Evolutionary conservation across 2,113 vertebrate species (phyloP).

Genomic region (Glaucomys volans): DNA sequence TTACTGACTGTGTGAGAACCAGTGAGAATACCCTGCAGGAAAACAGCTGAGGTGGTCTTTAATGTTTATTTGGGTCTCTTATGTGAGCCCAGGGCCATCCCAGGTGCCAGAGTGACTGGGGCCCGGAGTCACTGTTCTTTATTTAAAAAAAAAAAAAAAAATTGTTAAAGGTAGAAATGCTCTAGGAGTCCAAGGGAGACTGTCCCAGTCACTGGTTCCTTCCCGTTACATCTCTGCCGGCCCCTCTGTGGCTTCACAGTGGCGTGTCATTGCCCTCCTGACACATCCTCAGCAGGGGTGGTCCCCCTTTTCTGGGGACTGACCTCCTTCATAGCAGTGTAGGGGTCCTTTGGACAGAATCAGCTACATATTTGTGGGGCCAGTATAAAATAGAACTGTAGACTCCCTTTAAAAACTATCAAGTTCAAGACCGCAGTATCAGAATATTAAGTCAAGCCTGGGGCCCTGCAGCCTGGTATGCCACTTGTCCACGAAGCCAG

Average conservation of each 20-base stretch:
- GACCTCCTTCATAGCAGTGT: too few relatives aligned
- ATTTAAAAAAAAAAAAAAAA: neutral
- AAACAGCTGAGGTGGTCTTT: neutral
- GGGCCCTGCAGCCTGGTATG: too few relatives aligned
- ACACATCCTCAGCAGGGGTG: neutral
- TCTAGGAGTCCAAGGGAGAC: neutral
- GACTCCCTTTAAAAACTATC: neutral
- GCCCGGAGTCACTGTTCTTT: neutral
- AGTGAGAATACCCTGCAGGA: neutral
- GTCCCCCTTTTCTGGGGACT: neutral
- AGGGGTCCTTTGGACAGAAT: neutral
- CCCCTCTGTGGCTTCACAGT: neutral
- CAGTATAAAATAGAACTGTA: neutral
- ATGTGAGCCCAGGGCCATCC: neutral
- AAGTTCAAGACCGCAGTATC: neutral
- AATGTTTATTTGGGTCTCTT: neutral
- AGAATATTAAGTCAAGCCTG: neutral
- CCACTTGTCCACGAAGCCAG: neutral
- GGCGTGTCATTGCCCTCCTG: neutral
- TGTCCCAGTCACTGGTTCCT: too few relatives aligned
- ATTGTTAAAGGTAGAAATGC: neutral
- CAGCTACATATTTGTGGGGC: neutral
- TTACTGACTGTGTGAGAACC: neutral
- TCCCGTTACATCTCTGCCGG: neutral
- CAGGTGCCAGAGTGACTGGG: neutral